Percentiles rank a stretch among this genome's conserved stretches.
Conservation (phyloP, 2,797 vertebrate species). For the Yasuhikotakia modesta region DNA sequence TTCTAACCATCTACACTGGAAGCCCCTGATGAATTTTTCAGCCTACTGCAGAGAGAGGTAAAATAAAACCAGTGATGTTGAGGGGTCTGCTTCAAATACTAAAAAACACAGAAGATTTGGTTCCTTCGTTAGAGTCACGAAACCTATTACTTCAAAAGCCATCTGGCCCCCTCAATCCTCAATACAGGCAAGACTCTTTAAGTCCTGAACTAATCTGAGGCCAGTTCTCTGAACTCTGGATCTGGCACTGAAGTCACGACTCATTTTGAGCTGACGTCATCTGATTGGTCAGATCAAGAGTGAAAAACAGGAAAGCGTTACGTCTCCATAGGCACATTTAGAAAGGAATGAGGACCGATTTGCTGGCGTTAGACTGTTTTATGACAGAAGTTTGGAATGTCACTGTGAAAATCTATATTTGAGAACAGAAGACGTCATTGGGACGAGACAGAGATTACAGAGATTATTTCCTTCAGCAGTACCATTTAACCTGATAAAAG, state of each 20-base stretch:
- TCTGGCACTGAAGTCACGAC: neutral
- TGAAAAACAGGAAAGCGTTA: conserved; percentile 31
- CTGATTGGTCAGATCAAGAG: conserved; percentile 34
- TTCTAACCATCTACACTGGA: conserved; percentile 21
- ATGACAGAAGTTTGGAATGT: neutral
- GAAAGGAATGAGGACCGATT: neutral
- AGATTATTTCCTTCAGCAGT: neutral
- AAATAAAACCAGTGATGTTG: conserved; percentile 9
- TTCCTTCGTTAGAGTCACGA: conserved; percentile 20
- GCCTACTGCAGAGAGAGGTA: conserved; percentile 1
- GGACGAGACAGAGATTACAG: neutral
- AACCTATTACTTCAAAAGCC: conserved; percentile 36
- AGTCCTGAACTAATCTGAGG: neutral
- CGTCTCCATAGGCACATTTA: neutral
- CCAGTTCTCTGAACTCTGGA: neutral
- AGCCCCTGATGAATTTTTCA: conserved; percentile 32
- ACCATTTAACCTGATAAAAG: neutral
- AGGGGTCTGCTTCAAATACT: neutral
- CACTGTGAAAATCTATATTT: neutral
- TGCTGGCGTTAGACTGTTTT: neutral
- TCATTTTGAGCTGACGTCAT: conserved; percentile 17
- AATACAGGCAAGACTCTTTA: too few species aligned
- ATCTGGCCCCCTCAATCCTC: conserved; percentile 9
- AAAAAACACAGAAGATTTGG: neutral
- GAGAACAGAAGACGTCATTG: neutral